Evolutionary conservation across 2,797 vertebrate species (phyloP).

Genomic region (Caiman crocodilus): DNA sequence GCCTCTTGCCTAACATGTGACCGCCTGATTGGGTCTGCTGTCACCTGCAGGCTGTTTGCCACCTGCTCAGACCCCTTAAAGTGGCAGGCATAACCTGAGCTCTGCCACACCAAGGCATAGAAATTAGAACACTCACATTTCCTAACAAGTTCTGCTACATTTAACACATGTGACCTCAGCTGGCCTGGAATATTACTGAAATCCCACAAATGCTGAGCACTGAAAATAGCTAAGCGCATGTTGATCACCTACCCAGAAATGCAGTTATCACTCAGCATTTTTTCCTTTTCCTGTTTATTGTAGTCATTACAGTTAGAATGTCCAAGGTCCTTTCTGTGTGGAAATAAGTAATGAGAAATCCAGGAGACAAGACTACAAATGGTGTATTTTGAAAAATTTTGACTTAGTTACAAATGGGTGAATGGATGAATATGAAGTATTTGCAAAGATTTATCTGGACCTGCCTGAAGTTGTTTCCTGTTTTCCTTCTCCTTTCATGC

Average conservation of each 20-base stretch:
- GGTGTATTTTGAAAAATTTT: constrained; percentile 12
- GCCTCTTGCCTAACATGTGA: too few species aligned
- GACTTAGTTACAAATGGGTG: background rate
- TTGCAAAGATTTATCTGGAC: background rate
- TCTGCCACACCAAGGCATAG: background rate
- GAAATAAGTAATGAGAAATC: constrained; percentile 50
- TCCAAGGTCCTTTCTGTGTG: constrained; percentile 24
- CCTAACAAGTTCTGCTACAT: constrained; percentile 49
- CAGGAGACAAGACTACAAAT: background rate
- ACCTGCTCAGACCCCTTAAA: too few species aligned
- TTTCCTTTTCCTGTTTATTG: constrained; percentile 46
- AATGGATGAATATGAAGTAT: too few species aligned
- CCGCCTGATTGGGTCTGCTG: too few species aligned
- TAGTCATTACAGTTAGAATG: constrained; percentile 8
- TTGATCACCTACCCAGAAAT: constrained; percentile 30
- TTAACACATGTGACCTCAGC: constrained; percentile 13
- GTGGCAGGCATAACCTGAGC: too few species aligned
- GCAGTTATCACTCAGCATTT: background rate
- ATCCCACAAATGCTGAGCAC: constrained; percentile 59
- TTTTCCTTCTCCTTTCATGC: background rate
- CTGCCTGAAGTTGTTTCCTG: background rate
- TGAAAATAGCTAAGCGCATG: constrained; percentile 56
- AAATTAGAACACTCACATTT: constrained; percentile 47
- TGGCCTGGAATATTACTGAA: constrained; percentile 55
- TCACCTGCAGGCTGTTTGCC: too few species aligned